phyloP scores from a whole-genome alignment of 2,888 invertebrate genomes.

The Ctena decussata region DNA sequence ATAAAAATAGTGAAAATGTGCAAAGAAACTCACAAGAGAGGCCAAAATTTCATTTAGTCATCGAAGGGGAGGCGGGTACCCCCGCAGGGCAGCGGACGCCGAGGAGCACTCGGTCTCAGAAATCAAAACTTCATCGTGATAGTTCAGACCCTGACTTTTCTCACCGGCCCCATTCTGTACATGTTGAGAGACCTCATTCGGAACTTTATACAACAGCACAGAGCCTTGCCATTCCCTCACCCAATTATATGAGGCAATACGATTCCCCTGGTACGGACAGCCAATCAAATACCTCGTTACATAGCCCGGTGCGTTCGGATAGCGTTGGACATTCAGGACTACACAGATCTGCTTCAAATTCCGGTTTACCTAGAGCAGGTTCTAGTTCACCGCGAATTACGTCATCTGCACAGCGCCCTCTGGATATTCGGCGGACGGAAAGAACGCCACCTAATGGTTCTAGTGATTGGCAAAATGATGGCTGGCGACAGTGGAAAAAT shows the following conservation, averaged over 20 bases:
- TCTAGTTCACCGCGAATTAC: constrained; percentile 72
- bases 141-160: constrained; percentile 71
- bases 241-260: constrained; percentile 66
- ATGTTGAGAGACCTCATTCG: constrained; percentile 75
- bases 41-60: constrained; percentile 66
- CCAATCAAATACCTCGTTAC: constrained; percentile 57
- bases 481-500: constrained; percentile 84
- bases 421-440: constrained; percentile 60
- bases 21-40: constrained; percentile 60
- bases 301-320: constrained; percentile 70
- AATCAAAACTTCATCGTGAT: constrained; percentile 69
- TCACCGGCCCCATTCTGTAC: constrained; percentile 67
- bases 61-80: constrained; percentile 70
- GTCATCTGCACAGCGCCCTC: constrained; percentile 74
- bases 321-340: constrained; percentile 51
- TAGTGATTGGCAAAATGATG: constrained; percentile 81
- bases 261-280: constrained; percentile 43
- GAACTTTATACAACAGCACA: constrained; percentile 74
- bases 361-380: constrained; percentile 50
- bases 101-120: constrained; percentile 54
- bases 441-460: constrained; percentile 66
- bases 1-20: constrained; percentile 21
- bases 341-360: not conserved
- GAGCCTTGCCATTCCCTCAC: constrained; percentile 80
- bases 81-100: constrained; percentile 57